A percentile compares a stretch with the other conserved stretches of the same genome.
Evolutionary conservation across 2,797 vertebrate species (phyloP).

Genomic region (Leptatherina wallacei): DNA sequence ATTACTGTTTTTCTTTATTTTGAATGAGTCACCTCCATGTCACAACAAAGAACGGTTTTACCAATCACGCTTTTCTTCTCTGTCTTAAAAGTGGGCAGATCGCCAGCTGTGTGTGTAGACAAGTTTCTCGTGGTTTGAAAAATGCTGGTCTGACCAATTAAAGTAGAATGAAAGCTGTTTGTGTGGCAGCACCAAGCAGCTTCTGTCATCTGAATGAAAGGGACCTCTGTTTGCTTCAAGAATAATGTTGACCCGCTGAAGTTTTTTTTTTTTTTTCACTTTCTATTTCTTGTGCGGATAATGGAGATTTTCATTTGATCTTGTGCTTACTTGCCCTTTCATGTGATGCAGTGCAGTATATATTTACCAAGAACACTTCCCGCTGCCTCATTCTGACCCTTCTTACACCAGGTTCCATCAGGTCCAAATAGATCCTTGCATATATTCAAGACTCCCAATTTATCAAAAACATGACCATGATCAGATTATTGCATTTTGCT

Average conservation of each 20-base stretch:
- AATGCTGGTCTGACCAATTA: background rate
- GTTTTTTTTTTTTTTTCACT: background rate
- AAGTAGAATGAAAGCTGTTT: background rate
- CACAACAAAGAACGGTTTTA: background rate
- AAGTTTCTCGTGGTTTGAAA: background rate
- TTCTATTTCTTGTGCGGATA: background rate
- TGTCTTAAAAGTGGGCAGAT: background rate
- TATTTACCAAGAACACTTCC: background rate
- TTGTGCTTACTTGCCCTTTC: background rate
- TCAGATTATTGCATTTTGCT: no score
- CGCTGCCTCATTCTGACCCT: background rate
- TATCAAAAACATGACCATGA: background rate
- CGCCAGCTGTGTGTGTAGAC: background rate
- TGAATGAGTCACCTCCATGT: background rate
- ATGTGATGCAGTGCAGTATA: background rate
- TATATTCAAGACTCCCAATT: background rate
- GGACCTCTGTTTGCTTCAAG: background rate
- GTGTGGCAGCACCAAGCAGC: background rate
- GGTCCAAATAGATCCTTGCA: background rate
- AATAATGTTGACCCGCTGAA: background rate
- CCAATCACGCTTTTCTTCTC: background rate
- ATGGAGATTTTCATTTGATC: background rate
- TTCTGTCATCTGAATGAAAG: background rate
- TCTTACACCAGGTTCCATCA: background rate
- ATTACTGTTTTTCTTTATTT: background rate